Evolutionary conservation across 2,888 invertebrate species (phyloP), one percentile per base, ranked within the genome.

Genomic region (Carpatolechia fugitivella): DNA sequence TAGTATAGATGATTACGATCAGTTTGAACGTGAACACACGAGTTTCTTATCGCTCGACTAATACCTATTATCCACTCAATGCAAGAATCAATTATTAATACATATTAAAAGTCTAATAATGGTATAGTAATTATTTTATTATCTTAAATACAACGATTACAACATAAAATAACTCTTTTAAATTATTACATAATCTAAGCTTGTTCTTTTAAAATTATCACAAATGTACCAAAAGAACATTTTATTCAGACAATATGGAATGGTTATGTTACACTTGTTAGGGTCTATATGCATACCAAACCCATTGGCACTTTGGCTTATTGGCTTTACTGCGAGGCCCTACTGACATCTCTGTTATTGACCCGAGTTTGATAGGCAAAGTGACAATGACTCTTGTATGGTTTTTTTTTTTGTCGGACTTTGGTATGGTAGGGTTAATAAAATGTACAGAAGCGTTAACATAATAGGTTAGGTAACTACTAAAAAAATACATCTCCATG

Each of bases 101-200:
- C 7, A 44, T 13, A 20, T 7, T n/a, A 44, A 44, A 63, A 60
- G 56, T 58, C 66, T 60, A 55, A 57, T 47, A 33, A 56, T 56
- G 49, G 31, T 58, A 63, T 66, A 67, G 70, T 80, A 77, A 74
- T 79, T 78, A 75, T 71, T 87, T 85, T 78, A 82, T 84, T 81
- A 80, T 77, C 80, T 82, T 87, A 84, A 81, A 82, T 83, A 87
- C 79, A 88, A 86, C 86, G 87, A 85, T 86, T 86, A 85, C 82
- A 90, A 89, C 84, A 81, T 80, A 88, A 88, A 84, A 87, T 82
- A 88, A 84, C 81, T 82, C 74, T 85, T 80, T 46, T 84, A 84
- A 44, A 44, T 44, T 44, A 44, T 29, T 44, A 29, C 44, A 84
- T 84, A 78, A 82, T 82, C 78, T 80, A 86, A 86, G 85, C 85